A percentile compares a stretch with the other conserved stretches of the same genome.
phyloP scores from a whole-genome alignment of 2,888 invertebrate genomes.

The Drosophila aldrichi region DNA sequence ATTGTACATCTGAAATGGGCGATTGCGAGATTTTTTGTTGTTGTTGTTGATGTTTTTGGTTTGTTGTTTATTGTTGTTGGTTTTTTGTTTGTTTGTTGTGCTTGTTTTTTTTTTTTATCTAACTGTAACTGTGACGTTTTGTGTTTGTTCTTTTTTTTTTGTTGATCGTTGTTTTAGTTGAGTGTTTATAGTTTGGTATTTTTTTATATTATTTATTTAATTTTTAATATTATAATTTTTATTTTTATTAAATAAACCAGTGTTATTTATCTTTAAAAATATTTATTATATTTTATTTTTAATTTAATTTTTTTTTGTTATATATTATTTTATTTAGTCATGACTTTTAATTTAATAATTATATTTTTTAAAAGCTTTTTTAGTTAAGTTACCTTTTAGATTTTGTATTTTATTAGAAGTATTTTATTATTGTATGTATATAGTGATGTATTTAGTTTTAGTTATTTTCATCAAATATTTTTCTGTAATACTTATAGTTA shows the following conservation, averaged over 20 bases:
- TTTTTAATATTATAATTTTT: background rate
- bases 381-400: too few relatives aligned
- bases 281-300: background rate
- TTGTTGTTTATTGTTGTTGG: constrained; percentile 38
- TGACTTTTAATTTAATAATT: too few relatives aligned
- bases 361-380: too few relatives aligned
- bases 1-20: constrained; percentile 86
- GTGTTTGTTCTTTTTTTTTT: constrained; percentile 1
- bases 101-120: constrained; percentile 48
- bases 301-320: background rate
- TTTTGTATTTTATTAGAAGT: too few relatives aligned
- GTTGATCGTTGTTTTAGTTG: constrained; percentile 17
- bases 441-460: background rate
- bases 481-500: background rate
- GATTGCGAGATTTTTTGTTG: constrained; percentile 80
- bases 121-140: constrained; percentile 60
- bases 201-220: constrained; percentile 5
- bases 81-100: constrained; percentile 51
- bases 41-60: constrained; percentile 44
- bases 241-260: constrained; percentile 6
- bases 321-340: too few relatives aligned
- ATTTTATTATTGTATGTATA: too few relatives aligned
- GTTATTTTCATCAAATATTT: background rate
- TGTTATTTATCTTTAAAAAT: too few relatives aligned
- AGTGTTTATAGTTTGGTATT: background rate